phyloP scores from a whole-genome alignment of 2,888 invertebrate genomes.

The Xiphydria camelus region DNA sequence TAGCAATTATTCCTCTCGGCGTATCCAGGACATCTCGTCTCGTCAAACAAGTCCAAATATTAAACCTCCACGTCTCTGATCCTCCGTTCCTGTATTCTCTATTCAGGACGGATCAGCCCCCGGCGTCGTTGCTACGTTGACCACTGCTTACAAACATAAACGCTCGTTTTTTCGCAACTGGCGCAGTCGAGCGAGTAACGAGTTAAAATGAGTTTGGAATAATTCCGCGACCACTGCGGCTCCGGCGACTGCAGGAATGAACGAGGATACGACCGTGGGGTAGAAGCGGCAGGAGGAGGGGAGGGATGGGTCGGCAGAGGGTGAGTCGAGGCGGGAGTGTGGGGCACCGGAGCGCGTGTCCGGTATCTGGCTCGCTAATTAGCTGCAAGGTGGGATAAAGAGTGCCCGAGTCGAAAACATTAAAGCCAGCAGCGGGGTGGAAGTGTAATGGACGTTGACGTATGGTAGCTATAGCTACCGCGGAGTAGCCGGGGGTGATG shows the following conservation, averaged over 20 bases:
- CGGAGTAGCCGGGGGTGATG: slow-evolving; percentile 24
- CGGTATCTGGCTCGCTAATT: slow-evolving; percentile 48
- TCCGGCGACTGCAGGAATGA: neutral
- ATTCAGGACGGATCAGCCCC: too few species aligned
- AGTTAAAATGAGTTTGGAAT: slow-evolving; percentile 46
- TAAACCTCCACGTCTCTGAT: too few species aligned
- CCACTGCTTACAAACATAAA: too few species aligned
- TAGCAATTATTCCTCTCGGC: too few species aligned
- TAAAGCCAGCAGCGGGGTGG: slow-evolving; percentile 39
- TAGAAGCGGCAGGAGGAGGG: slow-evolving; percentile 10
- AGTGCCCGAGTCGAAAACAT: slow-evolving; percentile 46
- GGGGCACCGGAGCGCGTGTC: slow-evolving; percentile 35
- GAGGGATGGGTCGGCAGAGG: neutral
- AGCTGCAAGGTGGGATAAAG: slow-evolving; percentile 51
- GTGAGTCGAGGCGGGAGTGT: neutral
- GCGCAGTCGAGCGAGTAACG: slow-evolving; percentile 27
- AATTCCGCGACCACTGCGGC: slow-evolving; percentile 29
- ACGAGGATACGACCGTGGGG: slow-evolving; percentile 17
- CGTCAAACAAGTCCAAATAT: too few species aligned
- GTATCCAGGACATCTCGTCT: too few species aligned
- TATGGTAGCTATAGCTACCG: slow-evolving; percentile 36
- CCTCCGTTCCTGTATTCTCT: too few species aligned
- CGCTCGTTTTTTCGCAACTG: too few species aligned
- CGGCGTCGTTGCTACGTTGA: too few species aligned
- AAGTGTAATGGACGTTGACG: slow-evolving; percentile 47